Evolutionary conservation across 1,140 invertebrate species (phyloP).

Genomic region (Diabrotica undecimpunctata): DNA sequence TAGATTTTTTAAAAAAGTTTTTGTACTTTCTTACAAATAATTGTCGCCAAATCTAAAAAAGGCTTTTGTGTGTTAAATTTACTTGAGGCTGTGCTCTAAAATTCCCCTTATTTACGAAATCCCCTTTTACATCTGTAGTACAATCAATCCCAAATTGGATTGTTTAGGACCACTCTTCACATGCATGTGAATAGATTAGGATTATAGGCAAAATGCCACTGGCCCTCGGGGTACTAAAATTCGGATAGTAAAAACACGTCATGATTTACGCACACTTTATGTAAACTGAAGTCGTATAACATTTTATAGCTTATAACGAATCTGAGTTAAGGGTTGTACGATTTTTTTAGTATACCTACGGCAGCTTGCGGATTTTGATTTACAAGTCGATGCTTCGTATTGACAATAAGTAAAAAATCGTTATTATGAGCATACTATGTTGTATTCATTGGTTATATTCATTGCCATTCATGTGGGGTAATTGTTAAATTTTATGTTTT

Average conservation of each 20-base stretch:
- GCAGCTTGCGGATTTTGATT: constrained; percentile 1
- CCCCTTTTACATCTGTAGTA: not conserved
- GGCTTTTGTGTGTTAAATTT: not conserved
- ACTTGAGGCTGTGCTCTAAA: not conserved
- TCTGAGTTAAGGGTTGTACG: not conserved
- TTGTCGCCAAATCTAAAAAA: too few relatives aligned
- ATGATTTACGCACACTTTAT: constrained; percentile 2
- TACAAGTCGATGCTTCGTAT: constrained; percentile 2
- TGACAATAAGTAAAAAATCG: not conserved
- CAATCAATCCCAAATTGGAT: constrained; percentile 1
- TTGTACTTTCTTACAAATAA: too few relatives aligned
- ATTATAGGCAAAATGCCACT: not conserved
- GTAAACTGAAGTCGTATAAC: not conserved
- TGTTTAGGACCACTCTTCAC: constrained; percentile 1
- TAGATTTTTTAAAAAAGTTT: too few relatives aligned
- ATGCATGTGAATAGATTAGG: constrained; percentile 2
- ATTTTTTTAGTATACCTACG: not conserved
- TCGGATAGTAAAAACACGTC: not conserved
- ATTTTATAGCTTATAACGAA: constrained; percentile 3
- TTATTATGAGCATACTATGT: not conserved
- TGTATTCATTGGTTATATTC: not conserved
- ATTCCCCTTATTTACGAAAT: not conserved
- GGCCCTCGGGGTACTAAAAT: not conserved
- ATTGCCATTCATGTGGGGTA: not conserved
- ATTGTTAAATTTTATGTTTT: not conserved